Evolutionary conservation across 2,888 invertebrate species (phyloP), one percentile per base, ranked within the genome.

Genomic region (Tachina lurida): DNA sequence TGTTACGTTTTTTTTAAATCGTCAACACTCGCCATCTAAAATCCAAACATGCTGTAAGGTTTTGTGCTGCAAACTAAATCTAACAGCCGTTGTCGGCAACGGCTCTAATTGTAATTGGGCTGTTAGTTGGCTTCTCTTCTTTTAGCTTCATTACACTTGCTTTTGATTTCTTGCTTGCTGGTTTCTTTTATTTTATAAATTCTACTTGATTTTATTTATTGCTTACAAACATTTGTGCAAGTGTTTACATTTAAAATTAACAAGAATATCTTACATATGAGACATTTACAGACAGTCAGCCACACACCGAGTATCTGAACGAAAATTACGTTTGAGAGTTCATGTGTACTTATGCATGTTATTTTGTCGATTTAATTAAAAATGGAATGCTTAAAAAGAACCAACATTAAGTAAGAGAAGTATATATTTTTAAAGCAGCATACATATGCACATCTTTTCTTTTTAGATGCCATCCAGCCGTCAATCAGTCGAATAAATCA

Each of bases 211-310:
- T 73, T 47, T 73, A 54, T 76, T 65, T 52, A 70, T 63, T 77
- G 60, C 68, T 67, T 68, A 77, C 73, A 73, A 60, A 67, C 17
- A 52, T 77, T 15, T 60, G 19, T 52, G 15, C 60, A 15, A 68
- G 73, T 83, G 83, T 77, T 83, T 83, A 77, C 77, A 73, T 77
- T 83, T 45, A 10, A 45, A 83, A 73, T 77, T 73, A 65, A 77
- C 62, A 71, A 52, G 63, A 75, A 82, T 80, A 45, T 45, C 3
- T 39, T 31, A 15, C 47, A 75, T 43, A 52, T 60, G 41, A 81
- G 54, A 39, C 49, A 7, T 56, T 13, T 10, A 17, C 31, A 39
- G 41, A 19, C 15, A 39, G 43, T n/a, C 8, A 31, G 22, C 22
- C 22, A 13, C 8, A 19, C 52, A 45, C 52, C 75, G 41, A 60